Conservation (phyloP, 2,113 vertebrate genomes). For the Cercocebus atys region DNA sequence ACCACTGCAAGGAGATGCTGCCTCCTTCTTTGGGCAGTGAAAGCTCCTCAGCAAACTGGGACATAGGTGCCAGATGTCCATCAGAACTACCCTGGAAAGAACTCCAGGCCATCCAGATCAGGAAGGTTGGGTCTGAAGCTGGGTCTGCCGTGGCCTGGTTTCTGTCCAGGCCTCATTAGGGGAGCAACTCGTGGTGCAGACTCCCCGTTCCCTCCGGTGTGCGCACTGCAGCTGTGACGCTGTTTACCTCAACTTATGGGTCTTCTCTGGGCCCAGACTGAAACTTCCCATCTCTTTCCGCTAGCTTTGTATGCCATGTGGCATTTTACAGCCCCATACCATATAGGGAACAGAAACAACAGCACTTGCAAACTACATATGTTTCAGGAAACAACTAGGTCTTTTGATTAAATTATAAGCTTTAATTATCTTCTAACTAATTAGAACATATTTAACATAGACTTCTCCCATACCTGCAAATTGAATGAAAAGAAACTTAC, state of each 20-base stretch:
- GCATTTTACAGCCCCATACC: background rate
- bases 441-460: background rate
- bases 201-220: background rate
- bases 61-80: background rate
- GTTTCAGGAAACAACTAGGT: background rate
- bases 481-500: background rate
- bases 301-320: background rate
- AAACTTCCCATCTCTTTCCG: background rate
- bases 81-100: background rate
- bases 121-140: background rate
- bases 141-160: background rate
- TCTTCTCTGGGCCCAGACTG: background rate
- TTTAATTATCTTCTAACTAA: background rate
- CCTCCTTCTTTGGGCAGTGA: too few relatives aligned
- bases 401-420: background rate
- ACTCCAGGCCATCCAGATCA: background rate
- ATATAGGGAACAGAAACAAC: background rate
- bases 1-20: background rate
- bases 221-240: rapidly evolving
- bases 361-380: background rate
- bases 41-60: background rate
- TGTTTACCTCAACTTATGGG: background rate
- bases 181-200: background rate
- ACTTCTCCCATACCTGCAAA: background rate
- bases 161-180: background rate